Evolutionary conservation across 2,888 invertebrate genomes (phyloP), one percentile per base, ranked within the genome.

Genomic region (Peribatodes rhomboidaria): DNA sequence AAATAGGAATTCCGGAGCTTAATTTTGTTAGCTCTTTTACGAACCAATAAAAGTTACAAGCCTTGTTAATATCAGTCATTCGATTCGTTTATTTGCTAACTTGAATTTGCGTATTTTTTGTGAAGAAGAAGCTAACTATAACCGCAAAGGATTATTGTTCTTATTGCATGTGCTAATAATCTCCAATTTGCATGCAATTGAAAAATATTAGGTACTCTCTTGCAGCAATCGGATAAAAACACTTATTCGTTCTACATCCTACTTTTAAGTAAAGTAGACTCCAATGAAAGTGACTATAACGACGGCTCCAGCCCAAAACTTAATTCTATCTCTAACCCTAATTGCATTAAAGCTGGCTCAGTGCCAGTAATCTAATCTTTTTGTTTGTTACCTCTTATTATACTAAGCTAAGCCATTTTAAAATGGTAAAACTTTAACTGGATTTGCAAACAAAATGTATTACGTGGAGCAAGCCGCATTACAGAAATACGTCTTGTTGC

Each of bases 361-460:
- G 63, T 14, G 63, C 63, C 63, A 58, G 53, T 11, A 54, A 63
- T 46, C 39, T 63, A 63, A 63, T 47, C 57, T 57, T 57, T 52
- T 47, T 54, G 63, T 54, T 58, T 46, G 53, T 1, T 39, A 22
- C 42, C 33, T 53, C 31, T 18, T 50, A 44, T 63, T 58, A 62
- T 52, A 42, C 44, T 53, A 16, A 9, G 11, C 44, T 44, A 35
- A 47, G 56, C 46, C 27, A 46, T 46, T 63, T 57, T 46, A 44
- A 53, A 63, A 52, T n/a, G 53, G n/a, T 54, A 39, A 46, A 55
- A 54, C 41, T 50, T 55, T 55, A 55, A 44, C 55, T 56, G 37
- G 35, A 13, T 35, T 13, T 18, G 10, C 20, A 18, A 50, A 50
- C 50, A 50, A 14, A 31, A 20, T 35, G 35, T 20, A 35, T 18